Conservation (phyloP, 2,888 invertebrate species). For the Pammene fasciana region DNA sequence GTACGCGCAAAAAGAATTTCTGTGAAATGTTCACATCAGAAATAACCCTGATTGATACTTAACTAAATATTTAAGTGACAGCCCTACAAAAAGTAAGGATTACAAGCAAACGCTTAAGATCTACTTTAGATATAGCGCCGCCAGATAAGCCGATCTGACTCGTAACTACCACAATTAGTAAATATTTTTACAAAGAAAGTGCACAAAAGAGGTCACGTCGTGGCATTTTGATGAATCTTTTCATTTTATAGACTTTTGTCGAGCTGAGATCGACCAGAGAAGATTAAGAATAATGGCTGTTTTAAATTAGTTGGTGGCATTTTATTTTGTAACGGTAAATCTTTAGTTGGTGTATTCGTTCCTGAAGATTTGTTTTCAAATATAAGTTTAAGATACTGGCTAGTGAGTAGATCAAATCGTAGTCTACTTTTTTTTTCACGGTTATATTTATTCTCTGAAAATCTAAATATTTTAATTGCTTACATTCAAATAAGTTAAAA, state of each 20-base stretch:
- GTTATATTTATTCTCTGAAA: no score
- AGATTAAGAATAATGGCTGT: constrained; percentile 38
- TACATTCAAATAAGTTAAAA: no score
- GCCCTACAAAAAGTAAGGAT: constrained; percentile 36
- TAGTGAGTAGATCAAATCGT: no score
- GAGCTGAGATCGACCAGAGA: constrained; percentile 33
- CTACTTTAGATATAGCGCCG: constrained; percentile 40
- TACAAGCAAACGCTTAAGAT: constrained; percentile 43
- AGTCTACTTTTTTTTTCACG: no score
- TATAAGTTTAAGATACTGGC: background rate
- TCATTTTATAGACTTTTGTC: constrained; percentile 42
- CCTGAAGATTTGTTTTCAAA: background rate
- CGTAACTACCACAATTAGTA: constrained; percentile 56
- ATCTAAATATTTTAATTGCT: no score
- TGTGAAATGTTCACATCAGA: no score
- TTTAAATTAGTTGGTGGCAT: constrained; percentile 35
- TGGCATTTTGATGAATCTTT: constrained; percentile 43
- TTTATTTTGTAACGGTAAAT: constrained; percentile 27
- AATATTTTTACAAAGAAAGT: constrained; percentile 60
- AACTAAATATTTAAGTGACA: constrained; percentile 11
- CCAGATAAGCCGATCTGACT: constrained; percentile 45
- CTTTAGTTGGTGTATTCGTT: background rate
- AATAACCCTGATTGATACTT: no score
- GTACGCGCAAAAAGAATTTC: no score
- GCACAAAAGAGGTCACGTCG: constrained; percentile 41